Evolutionary conservation across 2,113 vertebrate genomes (phyloP).

Genomic region (Ranitomeya imitator): DNA sequence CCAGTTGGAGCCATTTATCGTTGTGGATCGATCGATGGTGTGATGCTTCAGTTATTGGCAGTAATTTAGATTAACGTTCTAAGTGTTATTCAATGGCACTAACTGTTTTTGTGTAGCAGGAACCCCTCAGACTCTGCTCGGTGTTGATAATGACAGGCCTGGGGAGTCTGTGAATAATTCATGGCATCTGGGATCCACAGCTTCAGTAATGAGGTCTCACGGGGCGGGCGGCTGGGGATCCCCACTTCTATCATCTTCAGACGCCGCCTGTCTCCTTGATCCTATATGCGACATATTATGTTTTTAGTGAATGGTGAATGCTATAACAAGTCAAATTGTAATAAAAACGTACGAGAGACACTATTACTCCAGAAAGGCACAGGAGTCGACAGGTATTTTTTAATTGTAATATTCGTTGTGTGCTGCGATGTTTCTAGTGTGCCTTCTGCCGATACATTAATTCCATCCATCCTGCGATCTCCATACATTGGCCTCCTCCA

Average conservation of each 20-base stretch:
- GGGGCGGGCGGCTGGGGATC: slow-evolving; percentile 60
- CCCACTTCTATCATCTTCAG: slow-evolving; percentile 26
- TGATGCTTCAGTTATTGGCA: neutral
- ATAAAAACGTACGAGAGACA: neutral
- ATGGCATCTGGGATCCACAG: slow-evolving; percentile 65
- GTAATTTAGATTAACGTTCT: slow-evolving; percentile 8
- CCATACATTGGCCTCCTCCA: neutral
- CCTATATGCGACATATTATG: slow-evolving; percentile 23
- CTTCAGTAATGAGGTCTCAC: slow-evolving; percentile 76
- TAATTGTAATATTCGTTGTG: neutral
- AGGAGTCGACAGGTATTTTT: neutral
- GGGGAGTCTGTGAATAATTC: slow-evolving; percentile 71
- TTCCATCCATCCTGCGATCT: neutral
- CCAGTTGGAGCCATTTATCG: neutral
- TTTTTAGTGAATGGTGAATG: slow-evolving; percentile 59
- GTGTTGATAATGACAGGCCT: slow-evolving; percentile 62
- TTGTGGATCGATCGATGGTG: neutral
- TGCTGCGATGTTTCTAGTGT: neutral
- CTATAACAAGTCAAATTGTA: slow-evolving; percentile 43
- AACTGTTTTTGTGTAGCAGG: slow-evolving; percentile 59
- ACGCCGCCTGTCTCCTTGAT: slow-evolving; percentile 15
- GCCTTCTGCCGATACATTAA: neutral
- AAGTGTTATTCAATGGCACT: slow-evolving; percentile 60
- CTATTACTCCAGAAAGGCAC: neutral
- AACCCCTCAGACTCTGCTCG: slow-evolving; percentile 59